Base-by-base conservation (phyloP, 2,113 vertebrate genomes). In the Siphamia tubifer region DNA sequence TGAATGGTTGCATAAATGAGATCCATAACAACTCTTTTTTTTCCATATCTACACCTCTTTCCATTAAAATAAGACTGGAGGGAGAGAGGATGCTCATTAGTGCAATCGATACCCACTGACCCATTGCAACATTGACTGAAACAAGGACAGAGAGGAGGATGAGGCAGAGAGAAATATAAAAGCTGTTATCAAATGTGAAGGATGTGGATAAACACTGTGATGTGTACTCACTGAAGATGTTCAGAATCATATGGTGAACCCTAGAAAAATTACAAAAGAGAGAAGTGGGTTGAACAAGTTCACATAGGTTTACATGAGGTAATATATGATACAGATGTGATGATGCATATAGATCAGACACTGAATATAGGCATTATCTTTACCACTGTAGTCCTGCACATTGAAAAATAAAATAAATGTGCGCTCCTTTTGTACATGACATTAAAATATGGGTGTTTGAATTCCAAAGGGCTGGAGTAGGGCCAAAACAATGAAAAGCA, bases 141-240 rank as follows among this genome's bases (percentile, higher is more conserved):
- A 43, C 19, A 62, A 10, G 47, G 36, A 25, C 15, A 58, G 32
- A 57, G 13, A 51, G 31, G 28, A 16, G 21, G 25, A 65, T 17
- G 19, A 60, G 12, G 43, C 11, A 52, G 16, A 65, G 27, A 42
- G 23, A 31, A 40, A 53, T 15, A 2, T 0, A 43, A 57, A 32
- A 58, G 15, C 24, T 27, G 15, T 21, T 19, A 5, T 43, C 8
- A 32, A 25, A 51, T 23, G 7, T 48, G 15, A 60, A 5, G 1
- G 19, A n/a, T 20, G 34, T 3, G 56, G 34, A 35, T 10, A 60
- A 9, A 28, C 8, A 66, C 24, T 28, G 27, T 19, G 12, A 23
- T 5, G 24, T 43, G 40, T 21, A 87, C 91, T 92, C 83, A 94
- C 93, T 86, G 88, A 32, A 89, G 53, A 51, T 77, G 78, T n/a